phyloP scores from a whole-genome alignment of 2,113 vertebrate genomes.

The Gallinago media region DNA sequence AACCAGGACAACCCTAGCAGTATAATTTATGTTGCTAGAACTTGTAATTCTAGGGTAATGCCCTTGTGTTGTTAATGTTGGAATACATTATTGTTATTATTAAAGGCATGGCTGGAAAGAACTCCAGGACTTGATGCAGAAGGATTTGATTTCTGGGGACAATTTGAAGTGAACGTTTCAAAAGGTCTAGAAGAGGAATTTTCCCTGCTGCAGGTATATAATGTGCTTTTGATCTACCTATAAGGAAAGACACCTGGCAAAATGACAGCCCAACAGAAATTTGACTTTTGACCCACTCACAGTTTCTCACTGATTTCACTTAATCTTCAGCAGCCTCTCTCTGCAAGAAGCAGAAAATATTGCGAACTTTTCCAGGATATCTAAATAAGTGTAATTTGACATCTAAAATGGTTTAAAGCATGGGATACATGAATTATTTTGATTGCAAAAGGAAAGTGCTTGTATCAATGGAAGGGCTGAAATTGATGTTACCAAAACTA shows the following conservation, averaged over 20 bases:
- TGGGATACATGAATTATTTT: neutral
- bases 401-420: neutral
- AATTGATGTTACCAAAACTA: neutral
- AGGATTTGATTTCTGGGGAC: slow-evolving; percentile 95
- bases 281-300: neutral
- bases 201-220: slow-evolving; percentile 83
- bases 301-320: neutral
- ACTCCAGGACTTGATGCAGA: slow-evolving; percentile 90
- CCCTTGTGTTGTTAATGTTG: neutral
- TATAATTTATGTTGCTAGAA: neutral
- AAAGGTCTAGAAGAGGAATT: slow-evolving; percentile 84
- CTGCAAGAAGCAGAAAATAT: neutral
- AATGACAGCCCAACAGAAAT: neutral
- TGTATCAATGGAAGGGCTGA: neutral
- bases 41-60: neutral
- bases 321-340: neutral
- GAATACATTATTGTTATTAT: neutral
- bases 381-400: neutral
- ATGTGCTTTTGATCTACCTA: neutral
- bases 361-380: neutral
- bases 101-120: slow-evolving; percentile 95
- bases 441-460: neutral
- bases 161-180: slow-evolving; percentile 87
- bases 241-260: neutral
- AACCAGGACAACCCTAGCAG: neutral